These are phyloP conservation scores for Rousettus madagascariensis DNA, from an alignment of 2,797 vertebrate species.

Conservation along the genomic window DNA sequence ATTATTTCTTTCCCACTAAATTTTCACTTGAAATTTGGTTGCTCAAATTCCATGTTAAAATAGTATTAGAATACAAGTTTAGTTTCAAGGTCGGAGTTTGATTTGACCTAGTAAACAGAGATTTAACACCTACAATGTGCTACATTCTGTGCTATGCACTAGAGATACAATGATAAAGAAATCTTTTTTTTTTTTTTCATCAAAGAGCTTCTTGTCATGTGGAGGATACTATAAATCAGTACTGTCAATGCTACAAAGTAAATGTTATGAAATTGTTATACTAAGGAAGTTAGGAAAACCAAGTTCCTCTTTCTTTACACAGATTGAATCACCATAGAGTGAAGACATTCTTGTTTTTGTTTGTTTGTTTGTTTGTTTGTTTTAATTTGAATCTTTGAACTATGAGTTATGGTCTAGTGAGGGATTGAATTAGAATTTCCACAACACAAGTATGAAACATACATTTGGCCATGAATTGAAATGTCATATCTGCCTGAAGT, in stretches of 20 bases:
- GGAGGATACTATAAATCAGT: neutral
- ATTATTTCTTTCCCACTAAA: neutral
- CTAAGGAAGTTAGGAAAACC: neutral
- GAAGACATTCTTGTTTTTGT: neutral
- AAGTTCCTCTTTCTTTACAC: fast-evolving
- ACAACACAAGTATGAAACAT: neutral
- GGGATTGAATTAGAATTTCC: neutral
- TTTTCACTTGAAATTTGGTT: neutral
- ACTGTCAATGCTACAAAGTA: neutral
- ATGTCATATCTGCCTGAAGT: neutral
- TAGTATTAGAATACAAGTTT: neutral
- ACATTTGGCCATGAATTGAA: neutral
- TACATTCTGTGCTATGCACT: neutral
- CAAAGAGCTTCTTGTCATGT: neutral
- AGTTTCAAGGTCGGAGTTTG: neutral
- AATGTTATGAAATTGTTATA: neutral
- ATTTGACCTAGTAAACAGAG: neutral
- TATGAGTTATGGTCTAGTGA: neutral
- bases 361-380: constrained; percentile 7
- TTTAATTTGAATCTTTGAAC: neutral
- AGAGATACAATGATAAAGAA: neutral
- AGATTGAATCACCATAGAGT: neutral
- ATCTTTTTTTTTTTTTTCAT: neutral
- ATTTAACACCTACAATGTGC: neutral
- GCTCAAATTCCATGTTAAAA: neutral